Evolutionary conservation across 2,113 vertebrate species (phyloP).

Genomic region (Cyprinodon variegatus): DNA sequence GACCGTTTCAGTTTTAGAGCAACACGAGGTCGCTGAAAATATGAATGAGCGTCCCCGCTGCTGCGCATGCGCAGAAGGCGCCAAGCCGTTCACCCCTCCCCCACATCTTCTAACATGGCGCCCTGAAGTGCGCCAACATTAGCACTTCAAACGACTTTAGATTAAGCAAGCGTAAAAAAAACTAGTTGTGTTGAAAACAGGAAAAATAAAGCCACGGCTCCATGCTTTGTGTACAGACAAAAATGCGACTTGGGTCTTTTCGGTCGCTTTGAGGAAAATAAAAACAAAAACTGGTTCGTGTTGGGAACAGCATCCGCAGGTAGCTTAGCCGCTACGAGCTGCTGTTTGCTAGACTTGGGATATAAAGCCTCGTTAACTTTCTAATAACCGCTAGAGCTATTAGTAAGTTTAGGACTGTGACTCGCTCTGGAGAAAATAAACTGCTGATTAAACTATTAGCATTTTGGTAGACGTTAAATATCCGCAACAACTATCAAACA

Average conservation of each 20-base stretch:
- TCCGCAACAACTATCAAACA: slow-evolving; percentile 53
- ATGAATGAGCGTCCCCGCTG: slow-evolving; percentile 73
- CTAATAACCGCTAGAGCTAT: not conserved
- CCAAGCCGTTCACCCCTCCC: slow-evolving; percentile 79
- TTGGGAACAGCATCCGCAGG: slow-evolving; percentile 31
- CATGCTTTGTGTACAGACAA: not conserved
- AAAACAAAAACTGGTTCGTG: slow-evolving; percentile 21
- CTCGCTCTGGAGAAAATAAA: not conserved
- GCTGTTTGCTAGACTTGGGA: slow-evolving; percentile 18
- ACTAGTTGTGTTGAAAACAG: not conserved
- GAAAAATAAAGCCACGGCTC: not conserved
- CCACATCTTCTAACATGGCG: slow-evolving; percentile 90
- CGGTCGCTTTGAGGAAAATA: slow-evolving; percentile 2
- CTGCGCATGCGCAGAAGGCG: slow-evolving; percentile 81
- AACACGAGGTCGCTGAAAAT: slow-evolving; percentile 71
- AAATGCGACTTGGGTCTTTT: not conserved
- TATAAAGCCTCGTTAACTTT: slow-evolving; percentile 32
- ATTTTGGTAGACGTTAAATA: slow-evolving; percentile 31
- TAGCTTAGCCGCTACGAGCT: slow-evolving; percentile 49
- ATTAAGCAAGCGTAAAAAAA: not conserved
- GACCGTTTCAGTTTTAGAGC: slow-evolving; percentile 34
- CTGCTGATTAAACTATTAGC: not conserved
- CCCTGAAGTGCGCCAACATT: slow-evolving; percentile 79
- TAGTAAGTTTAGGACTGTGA: not conserved
- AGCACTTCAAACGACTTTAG: slow-evolving; percentile 57